Percentiles rank a stretch among this genome's conserved stretches.
phyloP scores from a whole-genome alignment of 1,140 invertebrate species.

The Paraescarpia echinospica region DNA sequence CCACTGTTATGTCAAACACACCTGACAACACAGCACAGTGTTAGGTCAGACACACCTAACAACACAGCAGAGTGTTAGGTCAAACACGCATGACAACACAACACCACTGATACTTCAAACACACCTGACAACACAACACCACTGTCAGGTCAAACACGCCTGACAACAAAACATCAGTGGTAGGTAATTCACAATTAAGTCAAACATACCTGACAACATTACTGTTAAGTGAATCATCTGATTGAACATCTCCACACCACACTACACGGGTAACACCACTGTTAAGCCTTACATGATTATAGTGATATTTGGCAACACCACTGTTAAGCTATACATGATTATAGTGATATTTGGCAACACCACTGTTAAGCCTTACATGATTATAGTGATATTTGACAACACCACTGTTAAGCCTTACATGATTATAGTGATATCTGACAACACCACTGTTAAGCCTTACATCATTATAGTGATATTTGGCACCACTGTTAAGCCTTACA shows the following conservation, averaged over 20 bases:
- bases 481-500: no score
- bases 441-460: no score
- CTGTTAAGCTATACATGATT: no score
- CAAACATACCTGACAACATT: slow-evolving; percentile 63
- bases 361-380: no score
- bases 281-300: no score
- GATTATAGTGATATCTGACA: no score
- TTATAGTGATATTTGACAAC: no score
- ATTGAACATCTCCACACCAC: not conserved
- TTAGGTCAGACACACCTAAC: not conserved
- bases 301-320: no score
- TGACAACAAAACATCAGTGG: slow-evolving; percentile 28
- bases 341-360: no score
- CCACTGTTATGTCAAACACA: not conserved
- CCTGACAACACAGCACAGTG: not conserved
- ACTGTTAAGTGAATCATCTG: no score
- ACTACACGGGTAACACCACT: not conserved
- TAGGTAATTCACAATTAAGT: not conserved
- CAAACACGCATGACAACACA: slow-evolving; percentile 63
- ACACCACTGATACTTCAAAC: not conserved
- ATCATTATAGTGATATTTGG: no score
- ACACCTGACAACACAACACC: not conserved
- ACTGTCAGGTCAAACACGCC: slow-evolving; percentile 62
- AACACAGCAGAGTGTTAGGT: not conserved
- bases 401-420: no score